Base-by-base conservation (phyloP, 2,797 vertebrate species). In the Zalophus californianus region DNA sequence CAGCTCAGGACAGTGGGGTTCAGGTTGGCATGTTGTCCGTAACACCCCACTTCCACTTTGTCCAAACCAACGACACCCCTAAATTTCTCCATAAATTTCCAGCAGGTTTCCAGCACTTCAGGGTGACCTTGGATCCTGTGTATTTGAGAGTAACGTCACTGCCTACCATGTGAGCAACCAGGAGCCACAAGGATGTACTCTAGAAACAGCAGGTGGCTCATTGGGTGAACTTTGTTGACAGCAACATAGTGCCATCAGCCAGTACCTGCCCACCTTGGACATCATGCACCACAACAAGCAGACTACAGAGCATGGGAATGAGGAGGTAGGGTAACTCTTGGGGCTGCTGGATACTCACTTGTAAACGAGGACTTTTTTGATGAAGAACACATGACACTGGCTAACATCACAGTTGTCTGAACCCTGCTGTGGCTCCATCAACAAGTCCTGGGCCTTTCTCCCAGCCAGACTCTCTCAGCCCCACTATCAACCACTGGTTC, bases 281-380 rank as follows among this genome's bases (percentile, higher is more conserved):
- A 99, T 99, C 98, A 99, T 99, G 99, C 99, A 99, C 97, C 99
- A 99, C 98, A 99, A 99, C 98, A 99, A 99, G 86, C 99, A 99
- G 99, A 99, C 99, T 29, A 99, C 99, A 93, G 99, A 99, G 94
- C 99, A 99, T 94, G 99, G 99, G 48, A 99, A 99, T 44, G 44
- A 32, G 38, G 32, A 54, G 29, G 7, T 75, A 35, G 54, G 48
- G 2, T 27, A 20, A n/a, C 97, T 98, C 44, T 97, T 99, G 32
- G 21, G 97, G 0, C 38, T 99, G 41, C 98, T 99, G 73, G 99
- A 99, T 98, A 98, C 99, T 94, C 99, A 99, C 97, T 98, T 99
- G 96, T 99, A 99, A 98, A 99, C 98, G 32, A 98, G 98, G 50
- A 99, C 99, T 77, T 99, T 99, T 98, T 98, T 99, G 72, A 99